Conservation (phyloP, 35 echinoderm and acorn worm genomes). For the Ophiothrix spiculata region DNA sequence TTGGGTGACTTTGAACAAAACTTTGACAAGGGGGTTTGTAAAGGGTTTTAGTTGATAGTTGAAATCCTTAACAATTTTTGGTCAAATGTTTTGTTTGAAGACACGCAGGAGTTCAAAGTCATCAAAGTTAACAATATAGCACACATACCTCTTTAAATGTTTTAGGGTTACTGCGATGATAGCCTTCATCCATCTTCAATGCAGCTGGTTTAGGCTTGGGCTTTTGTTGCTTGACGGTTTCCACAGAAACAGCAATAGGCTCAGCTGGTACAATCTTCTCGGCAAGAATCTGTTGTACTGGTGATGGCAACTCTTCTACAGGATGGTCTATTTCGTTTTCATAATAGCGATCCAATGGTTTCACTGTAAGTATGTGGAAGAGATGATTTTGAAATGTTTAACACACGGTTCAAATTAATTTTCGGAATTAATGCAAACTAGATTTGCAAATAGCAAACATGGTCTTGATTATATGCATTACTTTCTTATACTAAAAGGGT, state of each 20-base stretch:
- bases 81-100: too few species aligned
- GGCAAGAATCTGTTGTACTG: slow-evolving; percentile 21
- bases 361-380: slow-evolving; percentile 45
- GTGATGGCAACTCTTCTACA: not conserved
- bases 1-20: too few species aligned
- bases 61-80: too few species aligned
- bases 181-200: slow-evolving; percentile 22
- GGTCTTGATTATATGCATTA: too few species aligned
- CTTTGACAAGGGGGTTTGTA: too few species aligned
- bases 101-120: too few species aligned
- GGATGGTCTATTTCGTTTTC: slow-evolving; percentile 36
- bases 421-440: too few species aligned
- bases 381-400: not conserved
- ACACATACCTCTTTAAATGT: not conserved
- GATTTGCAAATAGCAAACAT: too few species aligned
- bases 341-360: slow-evolving; percentile 71
- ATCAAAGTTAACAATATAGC: too few species aligned
- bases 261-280: slow-evolving; percentile 49
- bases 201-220: slow-evolving; percentile 9
- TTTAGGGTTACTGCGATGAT: not conserved
- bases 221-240: slow-evolving; percentile 15
- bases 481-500: too few species aligned
- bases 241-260: not conserved
- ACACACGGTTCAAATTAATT: too few species aligned
- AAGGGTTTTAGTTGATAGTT: too few species aligned